A percentile compares a stretch with the other conserved stretches of the same genome.
Evolutionary conservation across 2,888 invertebrate genomes (phyloP).

Genomic region (Alloplasta piceator): DNA sequence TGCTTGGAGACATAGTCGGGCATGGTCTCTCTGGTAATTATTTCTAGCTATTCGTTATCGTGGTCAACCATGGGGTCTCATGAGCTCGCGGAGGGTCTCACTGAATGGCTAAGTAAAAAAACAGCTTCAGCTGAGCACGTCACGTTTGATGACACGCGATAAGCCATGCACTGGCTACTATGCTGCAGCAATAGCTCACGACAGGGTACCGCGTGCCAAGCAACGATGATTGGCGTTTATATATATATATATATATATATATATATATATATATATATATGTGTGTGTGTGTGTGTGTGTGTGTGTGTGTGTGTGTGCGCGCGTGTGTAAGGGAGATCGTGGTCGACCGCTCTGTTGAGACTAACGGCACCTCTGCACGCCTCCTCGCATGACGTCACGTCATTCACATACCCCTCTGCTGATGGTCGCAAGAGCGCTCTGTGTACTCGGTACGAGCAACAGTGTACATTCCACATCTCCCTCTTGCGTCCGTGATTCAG

Average conservation of each 20-base stretch:
- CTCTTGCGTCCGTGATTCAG: constrained; percentile 15
- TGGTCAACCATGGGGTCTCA: constrained; percentile 1
- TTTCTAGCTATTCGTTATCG: constrained; percentile 61
- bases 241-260: constrained; percentile 29
- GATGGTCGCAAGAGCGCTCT: constrained; percentile 39
- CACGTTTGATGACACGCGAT: constrained; percentile 59
- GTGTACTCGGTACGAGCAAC: constrained; percentile 1
- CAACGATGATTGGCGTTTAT: constrained; percentile 52
- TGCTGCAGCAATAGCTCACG: constrained; percentile 4
- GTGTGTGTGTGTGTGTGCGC: no score
- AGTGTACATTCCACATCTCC: constrained; percentile 20
- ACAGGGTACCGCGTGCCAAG: constrained; percentile 23
- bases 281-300: constrained; percentile 21
- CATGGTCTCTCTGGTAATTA: constrained; percentile 49
- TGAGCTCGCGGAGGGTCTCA: not conserved
- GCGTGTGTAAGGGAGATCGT: constrained; percentile 2
- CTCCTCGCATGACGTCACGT: constrained; percentile 69
- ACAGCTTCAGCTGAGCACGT: constrained; percentile 28
- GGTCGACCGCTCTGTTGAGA: constrained; percentile 7
- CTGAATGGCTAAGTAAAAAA: not conserved
- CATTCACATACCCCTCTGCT: constrained; percentile 62
- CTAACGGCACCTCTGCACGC: constrained; percentile 66
- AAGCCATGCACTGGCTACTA: constrained; percentile 35
- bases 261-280: no score
- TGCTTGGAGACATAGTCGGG: constrained; percentile 34